These are phyloP conservation scores for Amphipyra tragopoginis DNA, from an alignment of 2,888 invertebrate genomes.

Conservation along the genomic window DNA sequence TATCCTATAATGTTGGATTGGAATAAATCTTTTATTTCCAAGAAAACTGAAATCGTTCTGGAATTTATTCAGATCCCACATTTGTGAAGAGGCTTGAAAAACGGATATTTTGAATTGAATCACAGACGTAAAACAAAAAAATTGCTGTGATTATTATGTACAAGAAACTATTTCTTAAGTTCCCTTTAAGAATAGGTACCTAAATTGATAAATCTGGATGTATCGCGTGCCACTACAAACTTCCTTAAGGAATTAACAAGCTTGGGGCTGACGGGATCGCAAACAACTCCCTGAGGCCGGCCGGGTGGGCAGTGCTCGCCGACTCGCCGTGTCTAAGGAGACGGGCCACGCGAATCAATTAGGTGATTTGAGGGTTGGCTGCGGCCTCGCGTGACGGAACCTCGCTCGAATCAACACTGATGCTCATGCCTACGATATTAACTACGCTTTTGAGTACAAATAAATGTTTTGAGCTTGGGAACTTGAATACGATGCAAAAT, in stretches of 20 bases:
- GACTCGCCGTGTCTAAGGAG: constrained; percentile 62
- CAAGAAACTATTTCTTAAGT: neutral
- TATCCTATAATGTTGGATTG: too few species aligned
- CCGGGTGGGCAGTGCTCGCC: constrained; percentile 38
- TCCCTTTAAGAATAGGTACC: neutral
- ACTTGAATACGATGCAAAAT: neutral
- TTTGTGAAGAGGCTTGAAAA: too few species aligned
- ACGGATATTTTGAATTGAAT: too few species aligned
- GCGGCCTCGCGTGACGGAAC: constrained; percentile 70
- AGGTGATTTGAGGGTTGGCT: constrained; percentile 70
- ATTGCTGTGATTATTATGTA: too few species aligned
- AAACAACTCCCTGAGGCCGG: constrained; percentile 65
- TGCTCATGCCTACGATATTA: constrained; percentile 36
- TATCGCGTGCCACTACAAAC: constrained; percentile 67
- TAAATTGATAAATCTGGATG: constrained; percentile 26
- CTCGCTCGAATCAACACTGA: constrained; percentile 61
- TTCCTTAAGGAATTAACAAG: constrained; percentile 72
- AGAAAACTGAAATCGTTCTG: too few species aligned
- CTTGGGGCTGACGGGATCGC: constrained; percentile 65
- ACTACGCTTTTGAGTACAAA: constrained; percentile 30
- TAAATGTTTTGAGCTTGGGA: constrained; percentile 7
- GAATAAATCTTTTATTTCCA: too few species aligned
- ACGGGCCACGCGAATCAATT: constrained; percentile 77
- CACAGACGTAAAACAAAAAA: too few species aligned
- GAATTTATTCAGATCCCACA: too few species aligned